phyloP scores from a whole-genome alignment of 1,140 invertebrate species.

The Drosophila tani region DNA sequence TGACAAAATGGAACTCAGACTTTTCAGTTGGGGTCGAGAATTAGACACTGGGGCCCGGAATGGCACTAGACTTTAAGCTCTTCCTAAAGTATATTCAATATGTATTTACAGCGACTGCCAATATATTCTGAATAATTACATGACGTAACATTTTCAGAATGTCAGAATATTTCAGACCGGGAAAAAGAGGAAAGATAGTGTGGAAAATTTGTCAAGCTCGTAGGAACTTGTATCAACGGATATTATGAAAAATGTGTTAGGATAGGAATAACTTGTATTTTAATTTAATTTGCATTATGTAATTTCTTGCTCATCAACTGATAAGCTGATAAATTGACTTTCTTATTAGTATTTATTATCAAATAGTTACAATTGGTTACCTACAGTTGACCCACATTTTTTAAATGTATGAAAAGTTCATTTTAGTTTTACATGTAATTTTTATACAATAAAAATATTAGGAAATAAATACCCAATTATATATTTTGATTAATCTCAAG shows the following conservation, averaged over 20 bases:
- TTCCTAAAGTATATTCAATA: background rate
- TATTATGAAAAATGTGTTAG: background rate
- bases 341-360: background rate
- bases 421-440: no score
- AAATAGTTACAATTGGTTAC: background rate
- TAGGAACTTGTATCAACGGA: background rate
- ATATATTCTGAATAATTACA: background rate
- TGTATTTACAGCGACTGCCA: background rate
- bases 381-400: background rate
- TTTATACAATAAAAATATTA: no score
- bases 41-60: slow-evolving; percentile 5
- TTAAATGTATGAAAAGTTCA: background rate
- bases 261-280: background rate
- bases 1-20: slow-evolving; percentile 21
- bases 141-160: background rate
- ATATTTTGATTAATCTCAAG: background rate
- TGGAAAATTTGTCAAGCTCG: background rate
- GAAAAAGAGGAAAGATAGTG: background rate
- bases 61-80: background rate
- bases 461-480: background rate
- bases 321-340: background rate
- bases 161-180: background rate
- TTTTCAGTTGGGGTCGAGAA: slow-evolving; percentile 26
- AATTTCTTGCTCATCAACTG: background rate
- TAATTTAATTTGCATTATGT: background rate